Evolutionary conservation across 2,888 invertebrate genomes (phyloP).

Genomic region (Gerris lacustris): DNA sequence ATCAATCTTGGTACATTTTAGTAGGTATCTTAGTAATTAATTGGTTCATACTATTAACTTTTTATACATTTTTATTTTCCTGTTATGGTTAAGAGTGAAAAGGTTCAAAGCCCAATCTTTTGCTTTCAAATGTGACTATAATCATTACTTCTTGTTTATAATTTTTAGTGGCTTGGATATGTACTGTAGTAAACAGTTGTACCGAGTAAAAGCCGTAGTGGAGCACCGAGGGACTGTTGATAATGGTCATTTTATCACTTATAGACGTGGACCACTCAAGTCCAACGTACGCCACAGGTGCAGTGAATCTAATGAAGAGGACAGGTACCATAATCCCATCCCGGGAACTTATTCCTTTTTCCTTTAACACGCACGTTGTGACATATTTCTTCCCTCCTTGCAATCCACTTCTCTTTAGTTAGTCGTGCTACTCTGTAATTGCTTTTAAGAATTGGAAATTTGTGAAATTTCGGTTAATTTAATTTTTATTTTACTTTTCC

Average conservation of each 20-base stretch:
- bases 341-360: constrained; percentile 6
- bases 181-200: constrained; percentile 39
- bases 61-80: too few species aligned
- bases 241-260: constrained; percentile 91
- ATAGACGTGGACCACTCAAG: constrained; percentile 53
- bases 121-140: too few species aligned
- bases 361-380: not conserved
- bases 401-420: constrained; percentile 4
- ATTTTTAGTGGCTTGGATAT: too few species aligned
- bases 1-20: too few species aligned
- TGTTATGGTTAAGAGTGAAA: too few species aligned
- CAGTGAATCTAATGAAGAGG: constrained; percentile 24
- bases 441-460: constrained; percentile 16
- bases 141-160: too few species aligned
- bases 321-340: constrained; percentile 22
- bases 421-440: not conserved
- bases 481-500: too few species aligned
- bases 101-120: too few species aligned
- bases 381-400: constrained; percentile 9
- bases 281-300: constrained; percentile 33
- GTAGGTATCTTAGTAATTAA: too few species aligned
- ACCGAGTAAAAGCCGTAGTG: constrained; percentile 70
- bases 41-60: too few species aligned
- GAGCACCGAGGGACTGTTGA: constrained; percentile 82
- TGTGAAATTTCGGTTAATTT: not conserved